Percentiles rank a stretch among this genome's conserved stretches.
Evolutionary conservation across 2,888 invertebrate genomes (phyloP).

Genomic region (Diarsia mendica): DNA sequence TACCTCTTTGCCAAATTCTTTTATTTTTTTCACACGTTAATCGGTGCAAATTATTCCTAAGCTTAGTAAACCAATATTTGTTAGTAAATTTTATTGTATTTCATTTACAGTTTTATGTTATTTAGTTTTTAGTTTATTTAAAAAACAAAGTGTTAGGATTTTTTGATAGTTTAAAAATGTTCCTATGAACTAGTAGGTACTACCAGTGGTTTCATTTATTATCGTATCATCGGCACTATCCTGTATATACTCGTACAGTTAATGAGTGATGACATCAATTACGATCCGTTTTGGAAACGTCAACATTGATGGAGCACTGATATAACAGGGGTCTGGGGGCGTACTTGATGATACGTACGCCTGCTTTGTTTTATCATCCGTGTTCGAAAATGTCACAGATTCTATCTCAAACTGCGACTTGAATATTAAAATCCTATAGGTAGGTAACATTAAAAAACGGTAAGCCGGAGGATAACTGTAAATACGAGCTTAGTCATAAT

Average conservation of each 20-base stretch:
- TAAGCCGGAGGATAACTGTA: slow-evolving; percentile 81
- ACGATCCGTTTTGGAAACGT: slow-evolving; percentile 38
- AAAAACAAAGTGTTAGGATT: no score
- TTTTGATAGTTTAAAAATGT: no score
- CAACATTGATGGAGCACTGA: slow-evolving; percentile 55
- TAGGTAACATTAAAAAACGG: slow-evolving; percentile 74
- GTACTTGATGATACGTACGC: slow-evolving; percentile 58
- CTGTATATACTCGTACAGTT: neutral
- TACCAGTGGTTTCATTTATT: no score
- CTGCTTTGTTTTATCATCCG: slow-evolving; percentile 56
- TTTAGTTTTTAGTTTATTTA: no score
- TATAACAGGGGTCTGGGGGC: slow-evolving; percentile 59
- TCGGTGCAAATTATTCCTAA: no score
- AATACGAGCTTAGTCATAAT: slow-evolving; percentile 79
- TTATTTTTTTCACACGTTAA: no score
- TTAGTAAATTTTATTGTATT: no score
- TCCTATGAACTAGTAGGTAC: no score
- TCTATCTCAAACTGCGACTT: slow-evolving; percentile 72
- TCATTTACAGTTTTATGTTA: no score
- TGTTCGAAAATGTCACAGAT: slow-evolving; percentile 74
- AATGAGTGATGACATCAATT: slow-evolving; percentile 49
- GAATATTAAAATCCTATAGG: slow-evolving; percentile 79
- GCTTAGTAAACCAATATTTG: no score
- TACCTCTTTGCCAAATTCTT: no score
- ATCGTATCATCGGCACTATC: no score